Evolutionary conservation across 2,888 invertebrate genomes (phyloP).

Genomic region (Pandemis corylana): DNA sequence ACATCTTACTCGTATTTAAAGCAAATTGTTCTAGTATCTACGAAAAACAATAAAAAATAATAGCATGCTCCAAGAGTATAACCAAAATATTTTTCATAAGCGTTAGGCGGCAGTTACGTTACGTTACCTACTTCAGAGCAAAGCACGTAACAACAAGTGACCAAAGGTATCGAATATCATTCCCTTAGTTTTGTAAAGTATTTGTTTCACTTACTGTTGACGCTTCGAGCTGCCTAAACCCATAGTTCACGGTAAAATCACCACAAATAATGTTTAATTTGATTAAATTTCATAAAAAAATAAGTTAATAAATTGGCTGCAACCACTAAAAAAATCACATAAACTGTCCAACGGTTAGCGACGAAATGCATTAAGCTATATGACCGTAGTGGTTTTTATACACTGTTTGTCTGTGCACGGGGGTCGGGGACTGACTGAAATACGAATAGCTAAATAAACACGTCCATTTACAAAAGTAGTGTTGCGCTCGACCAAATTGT

Average conservation of each 20-base stretch:
- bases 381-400: too few species aligned
- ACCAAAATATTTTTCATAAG: background rate
- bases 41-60: too few species aligned
- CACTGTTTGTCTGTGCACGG: too few species aligned
- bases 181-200: background rate
- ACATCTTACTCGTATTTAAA: too few species aligned
- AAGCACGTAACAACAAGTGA: background rate
- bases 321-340: background rate
- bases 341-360: background rate
- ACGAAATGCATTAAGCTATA: too few species aligned
- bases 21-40: too few species aligned
- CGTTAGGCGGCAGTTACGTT: background rate
- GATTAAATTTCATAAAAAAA: background rate
- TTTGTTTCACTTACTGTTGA: background rate
- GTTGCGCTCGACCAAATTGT: too few species aligned
- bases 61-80: background rate
- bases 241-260: background rate
- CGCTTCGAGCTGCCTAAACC: background rate
- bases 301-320: background rate
- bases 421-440: too few species aligned
- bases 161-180: background rate
- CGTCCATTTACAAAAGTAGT: too few species aligned
- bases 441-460: too few species aligned
- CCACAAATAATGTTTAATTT: background rate
- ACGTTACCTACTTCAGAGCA: background rate